These are phyloP conservation scores for Scopus umbretta DNA, from an alignment of 2,113 vertebrate genomes.

Conservation along the genomic window DNA sequence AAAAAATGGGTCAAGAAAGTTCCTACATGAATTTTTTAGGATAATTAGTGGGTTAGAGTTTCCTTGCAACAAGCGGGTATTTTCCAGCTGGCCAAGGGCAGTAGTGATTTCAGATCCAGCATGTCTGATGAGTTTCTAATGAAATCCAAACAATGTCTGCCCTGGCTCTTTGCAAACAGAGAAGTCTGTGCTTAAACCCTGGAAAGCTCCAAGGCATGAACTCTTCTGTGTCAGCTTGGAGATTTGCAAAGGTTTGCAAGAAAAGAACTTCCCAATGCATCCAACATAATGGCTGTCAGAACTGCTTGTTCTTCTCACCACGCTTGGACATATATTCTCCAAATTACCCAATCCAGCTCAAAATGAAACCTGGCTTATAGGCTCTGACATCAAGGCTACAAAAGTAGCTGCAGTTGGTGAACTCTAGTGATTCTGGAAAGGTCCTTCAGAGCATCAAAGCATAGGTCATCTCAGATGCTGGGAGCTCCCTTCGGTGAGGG, in stretches of 20 bases:
- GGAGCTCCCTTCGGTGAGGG: not conserved
- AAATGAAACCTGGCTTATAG: not conserved
- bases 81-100: conserved; percentile 66
- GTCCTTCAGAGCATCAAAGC: not conserved
- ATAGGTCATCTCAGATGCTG: not conserved
- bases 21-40: conserved; percentile 30
- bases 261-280: not conserved
- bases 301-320: not conserved
- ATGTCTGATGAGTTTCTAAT: conserved; percentile 68
- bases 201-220: not conserved
- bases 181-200: conserved; percentile 11
- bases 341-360: not conserved
- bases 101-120: conserved; percentile 59
- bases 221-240: not conserved
- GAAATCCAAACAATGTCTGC: conserved; percentile 68
- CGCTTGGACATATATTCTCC: not conserved
- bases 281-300: not conserved
- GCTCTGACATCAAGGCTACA: not conserved
- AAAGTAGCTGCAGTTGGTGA: not conserved
- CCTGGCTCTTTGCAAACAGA: conserved; percentile 35
- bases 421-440: not conserved
- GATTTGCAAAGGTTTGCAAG: conserved; percentile 1
- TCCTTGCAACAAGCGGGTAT: conserved; percentile 30
- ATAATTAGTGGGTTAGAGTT: conserved; percentile 47
- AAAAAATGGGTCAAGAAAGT: conserved; percentile 42